phyloP scores from a whole-genome alignment of 1,140 invertebrate species.

The Propsilocerus akamusi region DNA sequence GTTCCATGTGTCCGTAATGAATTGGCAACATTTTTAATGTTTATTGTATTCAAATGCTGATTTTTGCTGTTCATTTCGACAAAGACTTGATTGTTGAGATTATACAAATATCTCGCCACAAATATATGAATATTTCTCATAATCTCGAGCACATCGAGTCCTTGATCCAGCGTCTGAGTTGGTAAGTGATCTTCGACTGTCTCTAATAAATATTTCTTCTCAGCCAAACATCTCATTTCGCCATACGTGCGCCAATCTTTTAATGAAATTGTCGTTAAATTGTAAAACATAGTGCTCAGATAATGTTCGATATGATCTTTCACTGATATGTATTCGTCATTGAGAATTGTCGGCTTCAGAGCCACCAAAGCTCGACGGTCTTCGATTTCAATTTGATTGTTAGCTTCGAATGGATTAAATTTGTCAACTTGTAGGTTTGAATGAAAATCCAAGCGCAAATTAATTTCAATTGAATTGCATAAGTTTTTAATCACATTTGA shows the following conservation, averaged over 20 bases:
- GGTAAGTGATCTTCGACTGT: conserved; percentile 84
- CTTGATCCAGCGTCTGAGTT: conserved; percentile 85
- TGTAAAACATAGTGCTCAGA: conserved; percentile 90
- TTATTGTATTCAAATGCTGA: conserved; percentile 92
- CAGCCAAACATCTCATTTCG: conserved; percentile 86
- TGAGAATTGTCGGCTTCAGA: conserved; percentile 12
- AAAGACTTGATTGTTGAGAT: conserved; percentile 95
- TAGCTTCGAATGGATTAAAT: conserved; percentile 15
- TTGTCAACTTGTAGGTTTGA: conserved; percentile 67
- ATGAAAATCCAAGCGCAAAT: conserved; percentile 76
- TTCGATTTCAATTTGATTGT: conserved; percentile 11
- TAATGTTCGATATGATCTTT: conserved; percentile 69
- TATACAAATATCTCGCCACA: conserved; percentile 86
- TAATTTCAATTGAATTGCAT: conserved; percentile 76
- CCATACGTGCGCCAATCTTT: conserved; percentile 96
- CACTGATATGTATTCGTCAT: conserved; percentile 15
- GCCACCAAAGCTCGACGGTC: conserved; percentile 14
- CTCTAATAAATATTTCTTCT: conserved; percentile 62
- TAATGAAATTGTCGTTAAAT: conserved; percentile 88
- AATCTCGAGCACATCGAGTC: conserved; percentile 93
- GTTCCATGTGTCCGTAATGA: conserved; percentile 94
- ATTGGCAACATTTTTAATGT: conserved; percentile 90
- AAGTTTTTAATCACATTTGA: conserved; percentile 41
- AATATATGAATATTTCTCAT: conserved; percentile 95
- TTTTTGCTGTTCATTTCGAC: conserved; percentile 78